Base-by-base conservation (phyloP, 2,113 vertebrate species). In the Xiphophorus hellerii region DNA sequence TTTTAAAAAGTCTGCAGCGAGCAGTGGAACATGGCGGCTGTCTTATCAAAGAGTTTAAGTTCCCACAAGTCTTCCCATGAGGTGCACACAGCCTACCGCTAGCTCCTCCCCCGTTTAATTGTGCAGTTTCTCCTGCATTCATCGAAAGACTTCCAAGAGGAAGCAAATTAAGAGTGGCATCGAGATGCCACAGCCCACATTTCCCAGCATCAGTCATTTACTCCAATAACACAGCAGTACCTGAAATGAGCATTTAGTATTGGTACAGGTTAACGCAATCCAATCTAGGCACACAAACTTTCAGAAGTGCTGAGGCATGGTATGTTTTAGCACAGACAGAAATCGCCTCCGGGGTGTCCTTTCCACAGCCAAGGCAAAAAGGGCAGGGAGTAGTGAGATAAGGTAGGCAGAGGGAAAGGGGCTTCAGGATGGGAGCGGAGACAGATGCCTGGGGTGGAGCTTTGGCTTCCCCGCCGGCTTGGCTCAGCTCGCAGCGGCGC, bases 401-500 rank as follows among this genome's bases (percentile, higher is more conserved):
- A 74, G 70, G 74, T 33, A 61, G 84, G 82, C 65, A 81, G 82
- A 81, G 84, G 82, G 75, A 79, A 77, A 81, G 71, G 83, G 78
- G 77, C 79, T 77, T 82, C 69, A 74, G 73, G 89, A 72, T 79
- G 74, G 73, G 62, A 79, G 77, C 28, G 22, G 86, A n/a, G 84
- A 83, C 60, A 83, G 51, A 28, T 72, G 82, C 74, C 87, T 72
- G 63, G 68, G 71, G 70, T 65, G 54, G 62, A 65, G 83, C 81
- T 71, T 61, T 17, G 51, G 74, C 73, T 62, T 76, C 72, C 76
- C 35, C 44, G 65, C 74, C 29, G 28, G 71, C 64, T 80, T 29
- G 62, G 89, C 95, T 99, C 97, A 99, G 95, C 97, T 99, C 74
- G 97, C 96, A 69, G 95, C 92, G 2, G 97, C 96, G 12, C 97